Percentiles rank a stretch among this genome's conserved stretches.
phyloP scores from a whole-genome alignment of 2,797 vertebrate genomes.

The Gouania willdenowi region DNA sequence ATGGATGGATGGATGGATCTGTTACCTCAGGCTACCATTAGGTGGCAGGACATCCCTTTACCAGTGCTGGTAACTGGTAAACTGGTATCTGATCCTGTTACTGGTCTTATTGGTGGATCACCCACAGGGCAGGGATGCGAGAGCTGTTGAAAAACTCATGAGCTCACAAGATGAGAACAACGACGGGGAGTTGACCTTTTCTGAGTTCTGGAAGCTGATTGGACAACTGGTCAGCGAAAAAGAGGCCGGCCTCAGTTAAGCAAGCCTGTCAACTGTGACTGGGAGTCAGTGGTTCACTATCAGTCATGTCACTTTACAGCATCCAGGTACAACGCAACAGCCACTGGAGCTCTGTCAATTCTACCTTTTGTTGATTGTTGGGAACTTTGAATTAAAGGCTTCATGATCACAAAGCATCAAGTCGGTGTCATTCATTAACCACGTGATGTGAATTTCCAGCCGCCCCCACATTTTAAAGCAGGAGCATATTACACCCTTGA shows the following conservation, averaged over 20 bases:
- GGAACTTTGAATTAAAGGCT: constrained; percentile 59
- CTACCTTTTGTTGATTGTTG: constrained; percentile 42
- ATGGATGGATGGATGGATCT: too few species aligned
- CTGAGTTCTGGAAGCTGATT: constrained; percentile 80
- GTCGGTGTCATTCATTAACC: constrained; percentile 57
- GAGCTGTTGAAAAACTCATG: constrained; percentile 69
- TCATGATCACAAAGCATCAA: constrained; percentile 40
- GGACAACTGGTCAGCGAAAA: constrained; percentile 68
- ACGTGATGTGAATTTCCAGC: constrained; percentile 25
- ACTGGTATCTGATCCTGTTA: too few species aligned
- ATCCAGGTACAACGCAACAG: constrained; percentile 4
- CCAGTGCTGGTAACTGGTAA: constrained; percentile 1
- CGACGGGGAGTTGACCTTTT: constrained; percentile 78
- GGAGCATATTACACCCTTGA: constrained; percentile 37
- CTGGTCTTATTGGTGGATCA: too few species aligned
- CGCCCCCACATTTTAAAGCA: constrained; percentile 22
- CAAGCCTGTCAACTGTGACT: constrained; percentile 3
- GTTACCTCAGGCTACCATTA: constrained; percentile 39
- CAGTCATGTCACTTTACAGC: background rate
- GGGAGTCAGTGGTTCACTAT: constrained; percentile 4
- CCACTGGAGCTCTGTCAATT: constrained; percentile 10
- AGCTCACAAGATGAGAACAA: constrained; percentile 70
- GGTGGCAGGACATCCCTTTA: constrained; percentile 53
- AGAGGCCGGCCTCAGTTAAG: constrained; percentile 66
- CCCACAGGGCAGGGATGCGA: constrained; percentile 65